Conservation (phyloP, 2,113 vertebrate species). For the Ramphastos sulfuratus region DNA sequence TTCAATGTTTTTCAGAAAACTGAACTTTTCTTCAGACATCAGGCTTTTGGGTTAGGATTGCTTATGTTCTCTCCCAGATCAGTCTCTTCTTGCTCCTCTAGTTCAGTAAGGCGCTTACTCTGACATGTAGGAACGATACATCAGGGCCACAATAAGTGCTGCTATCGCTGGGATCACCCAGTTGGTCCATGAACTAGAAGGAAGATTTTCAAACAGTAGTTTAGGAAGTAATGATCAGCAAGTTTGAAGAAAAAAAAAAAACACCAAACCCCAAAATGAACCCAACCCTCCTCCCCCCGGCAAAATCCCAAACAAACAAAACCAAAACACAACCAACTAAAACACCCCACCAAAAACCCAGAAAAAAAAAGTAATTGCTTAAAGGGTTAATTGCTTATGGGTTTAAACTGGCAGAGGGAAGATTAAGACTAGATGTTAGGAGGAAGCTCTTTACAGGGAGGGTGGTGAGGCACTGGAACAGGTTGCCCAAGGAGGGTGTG, state of each 20-base stretch:
- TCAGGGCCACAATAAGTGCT: conserved; percentile 79
- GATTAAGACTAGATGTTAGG: no score
- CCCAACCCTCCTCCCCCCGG: no score
- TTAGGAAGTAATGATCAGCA: not conserved
- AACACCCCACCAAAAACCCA: not conserved
- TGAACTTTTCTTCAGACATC: conserved; percentile 10
- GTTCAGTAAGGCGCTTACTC: conserved; percentile 68
- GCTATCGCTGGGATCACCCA: conserved; percentile 85
- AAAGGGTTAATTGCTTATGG: no score
- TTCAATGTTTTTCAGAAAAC: not conserved
- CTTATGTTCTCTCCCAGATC: conserved; percentile 22
- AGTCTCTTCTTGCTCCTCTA: not conserved
- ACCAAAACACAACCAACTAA: no score
- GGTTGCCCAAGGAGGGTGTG: no score
- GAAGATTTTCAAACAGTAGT: conserved; percentile 26
- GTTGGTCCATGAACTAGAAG: conserved; percentile 84
- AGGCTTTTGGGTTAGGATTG: not conserved
- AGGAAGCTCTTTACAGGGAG: no score
- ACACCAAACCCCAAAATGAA: no score
- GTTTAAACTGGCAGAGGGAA: no score
- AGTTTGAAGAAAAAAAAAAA: not conserved
- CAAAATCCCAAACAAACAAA: no score
- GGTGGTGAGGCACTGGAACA: no score
- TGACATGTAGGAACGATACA: conserved; percentile 82
- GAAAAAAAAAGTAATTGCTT: not conserved